Conservation (phyloP, 2,113 vertebrate species). For the Xiphophorus hellerii region DNA sequence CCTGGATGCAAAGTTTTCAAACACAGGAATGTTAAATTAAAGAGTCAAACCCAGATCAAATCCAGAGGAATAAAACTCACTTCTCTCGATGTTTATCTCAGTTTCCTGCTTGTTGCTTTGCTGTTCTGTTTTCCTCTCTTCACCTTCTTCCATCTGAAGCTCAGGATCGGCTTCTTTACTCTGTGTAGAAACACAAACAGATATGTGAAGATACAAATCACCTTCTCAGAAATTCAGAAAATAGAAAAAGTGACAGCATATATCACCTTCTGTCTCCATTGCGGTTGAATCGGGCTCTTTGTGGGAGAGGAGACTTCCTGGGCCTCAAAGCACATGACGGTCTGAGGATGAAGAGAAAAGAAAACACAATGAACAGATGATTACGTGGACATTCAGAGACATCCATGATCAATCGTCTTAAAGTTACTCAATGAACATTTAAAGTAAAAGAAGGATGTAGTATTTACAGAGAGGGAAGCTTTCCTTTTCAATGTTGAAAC, state of each 20-base stretch:
- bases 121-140: constrained; percentile 26
- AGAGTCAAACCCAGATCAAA: background rate
- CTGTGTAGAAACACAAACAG: background rate
- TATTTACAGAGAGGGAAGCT: background rate
- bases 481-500: background rate
- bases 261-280: constrained; percentile 72
- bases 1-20: constrained; percentile 14
- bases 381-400: background rate
- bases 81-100: constrained; percentile 28
- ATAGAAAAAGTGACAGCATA: background rate
- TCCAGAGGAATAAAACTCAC: constrained; percentile 20
- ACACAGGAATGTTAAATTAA: background rate
- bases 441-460: background rate
- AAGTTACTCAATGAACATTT: background rate
- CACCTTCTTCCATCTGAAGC: constrained; percentile 13
- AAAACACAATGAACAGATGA: background rate
- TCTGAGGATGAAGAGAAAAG: constrained; percentile 57
- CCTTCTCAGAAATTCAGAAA: background rate
- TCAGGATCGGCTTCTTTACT: constrained; percentile 22
- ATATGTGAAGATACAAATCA: background rate
- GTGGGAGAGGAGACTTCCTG: constrained; percentile 73
- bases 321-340: constrained; percentile 78
- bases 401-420: background rate
- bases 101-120: constrained; percentile 33
- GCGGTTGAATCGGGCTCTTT: constrained; percentile 48